Conservation (phyloP, 2,888 invertebrate species). For the Meiosimyza platycephala region DNA sequence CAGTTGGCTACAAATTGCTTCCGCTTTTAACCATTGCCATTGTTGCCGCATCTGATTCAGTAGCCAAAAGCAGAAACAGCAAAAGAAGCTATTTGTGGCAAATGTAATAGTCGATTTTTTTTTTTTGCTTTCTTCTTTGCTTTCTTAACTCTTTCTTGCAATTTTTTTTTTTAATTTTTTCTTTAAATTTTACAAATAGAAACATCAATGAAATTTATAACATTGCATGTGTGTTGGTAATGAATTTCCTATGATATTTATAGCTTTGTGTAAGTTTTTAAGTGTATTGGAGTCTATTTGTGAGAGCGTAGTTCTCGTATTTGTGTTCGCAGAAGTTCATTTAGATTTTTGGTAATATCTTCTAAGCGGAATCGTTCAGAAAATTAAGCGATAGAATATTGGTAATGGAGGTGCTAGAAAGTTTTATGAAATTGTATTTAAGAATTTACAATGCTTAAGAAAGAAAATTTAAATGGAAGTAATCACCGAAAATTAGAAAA, state of each 20-base stretch:
- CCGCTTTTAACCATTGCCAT: constrained; percentile 45
- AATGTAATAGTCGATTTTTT: background rate
- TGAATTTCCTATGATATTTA: constrained; percentile 29
- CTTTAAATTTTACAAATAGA: constrained; percentile 51
- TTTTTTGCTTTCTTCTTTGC: background rate
- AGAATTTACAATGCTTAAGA: no score
- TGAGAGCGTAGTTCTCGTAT: background rate
- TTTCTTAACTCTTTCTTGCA: background rate
- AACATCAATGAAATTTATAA: constrained; percentile 62
- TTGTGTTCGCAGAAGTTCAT: constrained; percentile 4
- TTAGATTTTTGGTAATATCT: constrained; percentile 27
- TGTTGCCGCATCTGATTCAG: background rate
- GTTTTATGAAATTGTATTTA: no score
- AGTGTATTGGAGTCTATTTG: background rate
- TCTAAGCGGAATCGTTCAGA: constrained; percentile 27
- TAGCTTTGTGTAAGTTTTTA: background rate
- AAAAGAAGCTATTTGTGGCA: constrained; percentile 25
- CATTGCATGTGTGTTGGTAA: constrained; percentile 53
- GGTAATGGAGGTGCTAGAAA: no score
- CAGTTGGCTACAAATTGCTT: constrained; percentile 61
- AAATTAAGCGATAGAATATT: constrained; percentile 30
- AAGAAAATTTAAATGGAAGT: no score
- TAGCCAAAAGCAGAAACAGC: constrained; percentile 8
- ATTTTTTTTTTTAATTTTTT: background rate
- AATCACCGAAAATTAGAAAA: no score